Evolutionary conservation across 2,888 invertebrate species (phyloP).

Genomic region (Philonicus albiceps): DNA sequence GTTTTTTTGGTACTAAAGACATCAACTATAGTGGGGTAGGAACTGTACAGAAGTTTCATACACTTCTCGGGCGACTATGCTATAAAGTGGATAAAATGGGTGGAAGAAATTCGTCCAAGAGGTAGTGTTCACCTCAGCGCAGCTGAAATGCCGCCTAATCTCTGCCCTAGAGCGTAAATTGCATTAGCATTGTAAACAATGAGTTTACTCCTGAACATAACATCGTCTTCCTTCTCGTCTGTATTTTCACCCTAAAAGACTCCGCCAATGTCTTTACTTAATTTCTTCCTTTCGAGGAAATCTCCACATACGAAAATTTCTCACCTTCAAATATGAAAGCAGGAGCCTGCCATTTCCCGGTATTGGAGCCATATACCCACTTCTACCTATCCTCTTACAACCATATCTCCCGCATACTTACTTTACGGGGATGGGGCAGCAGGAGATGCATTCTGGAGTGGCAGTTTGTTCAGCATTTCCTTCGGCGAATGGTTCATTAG

Average conservation of each 20-base stretch:
- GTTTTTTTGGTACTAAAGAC: neutral
- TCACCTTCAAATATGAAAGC: neutral
- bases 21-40: neutral
- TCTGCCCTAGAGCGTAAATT: neutral
- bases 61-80: neutral
- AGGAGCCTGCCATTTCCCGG: neutral
- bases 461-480: constrained; percentile 28
- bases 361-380: neutral
- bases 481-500: constrained; percentile 60
- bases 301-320: constrained; percentile 3
- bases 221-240: neutral
- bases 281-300: constrained; percentile 4
- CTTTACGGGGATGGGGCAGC: neutral
- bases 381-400: neutral
- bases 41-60: neutral
- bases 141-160: constrained; percentile 9
- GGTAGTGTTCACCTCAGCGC: neutral
- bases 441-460: neutral
- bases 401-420: too few species aligned
- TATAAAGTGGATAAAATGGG: neutral
- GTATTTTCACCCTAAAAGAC: neutral
- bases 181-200: constrained; percentile 21
- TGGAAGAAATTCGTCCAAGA: neutral
- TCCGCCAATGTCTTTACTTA: constrained; percentile 3
- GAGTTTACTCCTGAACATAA: constrained; percentile 8